Percentiles rank a stretch among this genome's conserved stretches.
These are phyloP conservation scores for Miltochrista miniata DNA, from an alignment of 2,888 invertebrate genomes.

Conservation along the genomic window DNA sequence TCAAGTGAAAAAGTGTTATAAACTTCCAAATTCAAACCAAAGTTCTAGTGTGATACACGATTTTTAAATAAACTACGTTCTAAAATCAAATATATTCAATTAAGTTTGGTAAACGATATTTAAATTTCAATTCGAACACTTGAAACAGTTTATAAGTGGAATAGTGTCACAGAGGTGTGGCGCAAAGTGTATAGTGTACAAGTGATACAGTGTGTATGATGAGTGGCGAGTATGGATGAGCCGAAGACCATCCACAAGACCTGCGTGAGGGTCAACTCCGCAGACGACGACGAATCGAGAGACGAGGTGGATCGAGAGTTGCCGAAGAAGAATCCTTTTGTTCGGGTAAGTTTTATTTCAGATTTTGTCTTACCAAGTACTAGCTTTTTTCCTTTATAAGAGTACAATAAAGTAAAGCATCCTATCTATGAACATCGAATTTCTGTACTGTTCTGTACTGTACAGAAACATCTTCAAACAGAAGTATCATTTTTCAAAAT, in stretches of 20 bases:
- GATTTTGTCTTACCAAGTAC: background rate
- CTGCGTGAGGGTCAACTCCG: slow-evolving; percentile 75
- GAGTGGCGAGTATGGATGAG: slow-evolving; percentile 77
- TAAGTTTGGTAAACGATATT: background rate
- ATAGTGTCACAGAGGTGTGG: slow-evolving; percentile 8
- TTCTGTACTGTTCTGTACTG: too few relatives aligned
- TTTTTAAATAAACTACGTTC: too few relatives aligned
- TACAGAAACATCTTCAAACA: too few relatives aligned
- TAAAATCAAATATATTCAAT: background rate
- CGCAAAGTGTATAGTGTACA: slow-evolving; percentile 25
- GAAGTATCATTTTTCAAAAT: too few relatives aligned
- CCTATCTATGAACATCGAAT: too few relatives aligned
- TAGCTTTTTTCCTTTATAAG: too few relatives aligned
- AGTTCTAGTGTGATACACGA: background rate
- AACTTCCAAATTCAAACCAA: slow-evolving; percentile 10
- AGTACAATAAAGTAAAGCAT: too few relatives aligned
- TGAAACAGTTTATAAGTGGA: background rate
- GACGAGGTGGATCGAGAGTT: slow-evolving; percentile 74
- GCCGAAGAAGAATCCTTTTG: slow-evolving; percentile 74
- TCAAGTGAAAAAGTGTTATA: too few relatives aligned
- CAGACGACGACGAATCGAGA: slow-evolving; percentile 71
- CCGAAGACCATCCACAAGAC: slow-evolving; percentile 69
- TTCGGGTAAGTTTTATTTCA: slow-evolving; percentile 61
- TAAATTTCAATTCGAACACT: background rate
- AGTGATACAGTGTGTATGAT: slow-evolving; percentile 58